A percentile compares a stretch with the other conserved stretches of the same genome.
These are phyloP conservation scores for Meteorus cinctellus DNA, from an alignment of 2,888 invertebrate genomes.

Conservation along the genomic window DNA sequence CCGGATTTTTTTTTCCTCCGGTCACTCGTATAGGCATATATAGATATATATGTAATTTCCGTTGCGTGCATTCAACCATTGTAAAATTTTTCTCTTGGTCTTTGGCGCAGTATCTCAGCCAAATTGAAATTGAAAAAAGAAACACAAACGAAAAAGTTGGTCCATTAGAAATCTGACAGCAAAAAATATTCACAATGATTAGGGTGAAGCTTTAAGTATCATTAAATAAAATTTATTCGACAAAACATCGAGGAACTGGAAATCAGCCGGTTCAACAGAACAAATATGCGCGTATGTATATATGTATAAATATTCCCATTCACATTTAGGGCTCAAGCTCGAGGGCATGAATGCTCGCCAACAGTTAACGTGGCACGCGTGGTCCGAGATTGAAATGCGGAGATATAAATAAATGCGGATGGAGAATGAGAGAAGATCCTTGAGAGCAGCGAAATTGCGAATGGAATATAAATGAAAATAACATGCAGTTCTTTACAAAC, in stretches of 20 bases:
- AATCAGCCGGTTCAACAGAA: not conserved
- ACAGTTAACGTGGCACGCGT: constrained; percentile 24
- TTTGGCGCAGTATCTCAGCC: not conserved
- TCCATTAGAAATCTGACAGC: not conserved
- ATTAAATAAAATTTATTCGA: constrained; percentile 25
- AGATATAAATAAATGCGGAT: constrained; percentile 19
- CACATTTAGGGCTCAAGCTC: constrained; percentile 20
- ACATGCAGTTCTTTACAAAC: too few species aligned
- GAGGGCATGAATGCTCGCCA: constrained; percentile 12
- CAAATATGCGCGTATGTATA: not conserved
- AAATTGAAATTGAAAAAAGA: not conserved
- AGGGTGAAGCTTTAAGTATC: not conserved
- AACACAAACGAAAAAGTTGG: not conserved
- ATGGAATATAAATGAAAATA: not conserved
- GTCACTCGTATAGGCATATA: not conserved
- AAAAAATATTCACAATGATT: constrained; percentile 3
- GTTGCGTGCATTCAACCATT: constrained; percentile 11
- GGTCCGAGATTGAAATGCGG: constrained; percentile 23
- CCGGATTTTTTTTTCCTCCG: not conserved
- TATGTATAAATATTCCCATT: constrained; percentile 17
- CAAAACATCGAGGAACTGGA: not conserved
- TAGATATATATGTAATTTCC: not conserved
- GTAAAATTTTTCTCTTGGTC: not conserved
- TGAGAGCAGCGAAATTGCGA: not conserved
- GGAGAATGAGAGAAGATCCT: constrained; percentile 1